These are phyloP conservation scores for Takifugu flavidus DNA, from an alignment of 2,113 vertebrate genomes.

Conservation along the genomic window DNA sequence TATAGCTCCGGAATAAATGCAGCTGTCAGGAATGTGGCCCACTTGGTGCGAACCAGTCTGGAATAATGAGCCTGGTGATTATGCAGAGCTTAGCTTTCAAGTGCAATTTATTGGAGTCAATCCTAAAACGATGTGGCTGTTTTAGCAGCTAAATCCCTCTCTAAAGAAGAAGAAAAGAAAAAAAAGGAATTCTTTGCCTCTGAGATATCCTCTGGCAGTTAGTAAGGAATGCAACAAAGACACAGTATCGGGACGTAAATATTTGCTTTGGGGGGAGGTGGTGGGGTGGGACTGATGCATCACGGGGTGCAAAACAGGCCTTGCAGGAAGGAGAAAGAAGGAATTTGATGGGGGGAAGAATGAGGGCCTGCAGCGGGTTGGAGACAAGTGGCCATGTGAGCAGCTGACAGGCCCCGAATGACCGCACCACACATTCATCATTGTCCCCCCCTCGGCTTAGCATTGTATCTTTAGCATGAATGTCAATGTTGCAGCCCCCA, in stretches of 20 bases:
- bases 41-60: slow-evolving; percentile 23
- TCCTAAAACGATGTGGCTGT: not conserved
- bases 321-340: slow-evolving; percentile 14
- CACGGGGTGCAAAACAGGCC: slow-evolving; percentile 50
- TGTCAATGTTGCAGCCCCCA: not conserved
- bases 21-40: slow-evolving; percentile 31
- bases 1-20: slow-evolving; percentile 25
- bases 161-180: not conserved
- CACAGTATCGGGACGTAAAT: slow-evolving; percentile 40
- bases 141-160: slow-evolving; percentile 19
- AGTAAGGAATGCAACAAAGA: slow-evolving; percentile 17
- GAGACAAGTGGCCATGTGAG: slow-evolving; percentile 26
- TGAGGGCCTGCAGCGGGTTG: slow-evolving; percentile 19
- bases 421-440: slow-evolving; percentile 15
- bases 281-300: slow-evolving; percentile 32
- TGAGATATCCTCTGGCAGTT: slow-evolving; percentile 16
- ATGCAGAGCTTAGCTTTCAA: slow-evolving; percentile 10
- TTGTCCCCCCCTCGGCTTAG: not conserved
- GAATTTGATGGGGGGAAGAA: not conserved
- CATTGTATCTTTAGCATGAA: not conserved
- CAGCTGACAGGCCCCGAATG: slow-evolving; percentile 28
- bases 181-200: slow-evolving; percentile 34
- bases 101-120: slow-evolving; percentile 33
- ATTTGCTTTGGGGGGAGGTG: slow-evolving; percentile 45
- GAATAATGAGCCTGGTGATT: slow-evolving; percentile 19